phyloP scores from a whole-genome alignment of 37 sponge, comb jelly and placozoan genomes.

The Spongia lamella region DNA sequence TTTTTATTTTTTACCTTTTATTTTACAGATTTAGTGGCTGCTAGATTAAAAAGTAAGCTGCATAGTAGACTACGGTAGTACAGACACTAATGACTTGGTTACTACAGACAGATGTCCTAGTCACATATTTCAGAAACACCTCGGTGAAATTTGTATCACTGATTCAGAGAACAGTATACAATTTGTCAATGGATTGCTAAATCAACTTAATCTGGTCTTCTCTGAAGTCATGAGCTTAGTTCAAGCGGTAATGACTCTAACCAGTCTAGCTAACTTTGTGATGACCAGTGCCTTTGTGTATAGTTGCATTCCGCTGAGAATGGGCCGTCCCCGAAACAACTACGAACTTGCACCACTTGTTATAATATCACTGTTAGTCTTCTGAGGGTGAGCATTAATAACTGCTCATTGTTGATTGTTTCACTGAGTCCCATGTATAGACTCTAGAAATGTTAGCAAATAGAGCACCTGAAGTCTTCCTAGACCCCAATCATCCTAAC shows the following conservation, averaged over 20 bases:
- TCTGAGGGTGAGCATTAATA: not conserved
- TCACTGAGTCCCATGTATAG: too few species aligned
- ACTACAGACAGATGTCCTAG: constrained; percentile 6
- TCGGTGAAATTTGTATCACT: constrained; percentile 13
- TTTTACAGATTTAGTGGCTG: too few species aligned
- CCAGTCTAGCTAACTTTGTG: too few species aligned
- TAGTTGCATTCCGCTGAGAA: not conserved
- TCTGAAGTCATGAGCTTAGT: constrained; percentile 18
- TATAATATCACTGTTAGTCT: constrained; percentile 20
- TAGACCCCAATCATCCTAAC: constrained; percentile 10
- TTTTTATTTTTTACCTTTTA: too few species aligned
- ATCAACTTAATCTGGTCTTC: constrained; percentile 25
- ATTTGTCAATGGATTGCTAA: constrained; percentile 18
- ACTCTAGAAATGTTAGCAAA: constrained; percentile 13
- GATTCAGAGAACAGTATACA: not conserved
- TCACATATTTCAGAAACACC: constrained; percentile 22
- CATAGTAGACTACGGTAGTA: too few species aligned
- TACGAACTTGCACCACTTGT: constrained; percentile 22
- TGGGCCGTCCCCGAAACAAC: constrained; percentile 8
- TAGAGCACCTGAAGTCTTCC: constrained; percentile 19
- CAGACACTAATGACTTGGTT: too few species aligned
- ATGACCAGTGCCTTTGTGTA: too few species aligned
- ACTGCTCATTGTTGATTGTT: too few species aligned
- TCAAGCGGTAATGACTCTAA: constrained; percentile 5
- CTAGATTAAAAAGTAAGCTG: too few species aligned